Evolutionary conservation across 2,797 vertebrate species (phyloP), one percentile per base, ranked within the genome.

Genomic region (Catamblyrhynchus diadema): DNA sequence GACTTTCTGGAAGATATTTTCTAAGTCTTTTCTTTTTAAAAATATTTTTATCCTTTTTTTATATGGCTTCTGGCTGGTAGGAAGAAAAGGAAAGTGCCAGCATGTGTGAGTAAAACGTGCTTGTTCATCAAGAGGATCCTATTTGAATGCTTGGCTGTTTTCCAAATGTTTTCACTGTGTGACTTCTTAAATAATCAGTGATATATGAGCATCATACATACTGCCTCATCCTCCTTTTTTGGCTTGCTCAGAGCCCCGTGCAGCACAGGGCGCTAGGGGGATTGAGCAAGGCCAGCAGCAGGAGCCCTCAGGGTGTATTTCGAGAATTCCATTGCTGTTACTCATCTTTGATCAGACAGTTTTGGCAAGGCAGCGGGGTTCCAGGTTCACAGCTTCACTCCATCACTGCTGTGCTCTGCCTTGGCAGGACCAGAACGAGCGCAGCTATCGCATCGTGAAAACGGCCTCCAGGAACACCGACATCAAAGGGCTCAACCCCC

Each of bases 401-500:
- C 67, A 9, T 83, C 65, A 30, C 17, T 17, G 3, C 42, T 8
- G 32, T 67, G 48, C 45, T 93, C 45, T 79, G 28, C 84, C 57
- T 73, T 88, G 48, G 28, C 95, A 99, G 99, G 99, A 99, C 97
- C 99, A 99, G 97, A 99, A 99, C 2, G 99, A 99, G 91, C 98
- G 99, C 86, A 99, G 99, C 97, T 99, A 99, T 86, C 98, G 99
- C 32, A 99, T 99, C 65, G 98, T 99, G 35, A 99, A 99, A 92
- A 99, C 99, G 1, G 98, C 98, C 8, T 98, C 98, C n/a, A 98
- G 99, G 66, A 99, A 98, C 80, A 98, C 99, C 0, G 99, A 99
- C 95, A 99, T 99, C 97, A 99, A 99, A 93, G 98, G 99, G 57
- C 97, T 99, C 96, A 99, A 99, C 71, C 99, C 99, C 1, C 97